Base-by-base conservation (phyloP, 2,797 vertebrate genomes). In the Lutjanus campechanus region DNA sequence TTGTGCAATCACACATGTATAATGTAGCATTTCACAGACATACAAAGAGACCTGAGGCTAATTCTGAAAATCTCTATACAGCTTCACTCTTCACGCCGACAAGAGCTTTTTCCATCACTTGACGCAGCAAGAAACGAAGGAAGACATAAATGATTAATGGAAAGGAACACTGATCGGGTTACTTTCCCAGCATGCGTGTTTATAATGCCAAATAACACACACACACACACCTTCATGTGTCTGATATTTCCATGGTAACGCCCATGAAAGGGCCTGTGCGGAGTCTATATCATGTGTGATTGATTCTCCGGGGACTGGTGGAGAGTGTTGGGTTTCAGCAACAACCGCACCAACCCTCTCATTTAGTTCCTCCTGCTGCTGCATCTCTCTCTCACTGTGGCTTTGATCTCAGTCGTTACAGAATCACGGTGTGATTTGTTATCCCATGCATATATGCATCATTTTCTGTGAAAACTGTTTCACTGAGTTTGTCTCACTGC, bases 191-290 rank as follows among this genome's bases (percentile, higher is more conserved):
- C 60, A 71, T 54, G 69, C 16, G 1, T 47, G 47, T 74, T 65
- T 60, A n/a, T 63, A 58, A 61, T 43, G 44, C 51, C 29, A 46
- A 29, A 16, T 15, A 17, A 44, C 54, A 60, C 19, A 49, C 25
- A 50, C 59, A 76, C 40, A 54, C 1, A 59, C 41, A 53, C 50
- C 64, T 76, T 50, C 40, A 49, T 54, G 43, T 20, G 76, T 76
- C 20, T 70, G 60, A 61, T 64, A 81, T 92, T 69, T 59, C 86
- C 83, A 91, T 91, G 85, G 80, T 46, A 89, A 88, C 86, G 2
- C 59, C 60, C 36, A 68, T 74, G 53, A 76, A 72, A 76, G 76
- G 76, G 59, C 74, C 80, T 69, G 80, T 81, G 72, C 56, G 65
- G 69, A 82, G 70, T 81, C 56, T 79, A 22, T 79, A 75, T 88